These are phyloP conservation scores for Meleagris gallopavo DNA, from an alignment of 2,113 vertebrate genomes.

Conservation along the genomic window DNA sequence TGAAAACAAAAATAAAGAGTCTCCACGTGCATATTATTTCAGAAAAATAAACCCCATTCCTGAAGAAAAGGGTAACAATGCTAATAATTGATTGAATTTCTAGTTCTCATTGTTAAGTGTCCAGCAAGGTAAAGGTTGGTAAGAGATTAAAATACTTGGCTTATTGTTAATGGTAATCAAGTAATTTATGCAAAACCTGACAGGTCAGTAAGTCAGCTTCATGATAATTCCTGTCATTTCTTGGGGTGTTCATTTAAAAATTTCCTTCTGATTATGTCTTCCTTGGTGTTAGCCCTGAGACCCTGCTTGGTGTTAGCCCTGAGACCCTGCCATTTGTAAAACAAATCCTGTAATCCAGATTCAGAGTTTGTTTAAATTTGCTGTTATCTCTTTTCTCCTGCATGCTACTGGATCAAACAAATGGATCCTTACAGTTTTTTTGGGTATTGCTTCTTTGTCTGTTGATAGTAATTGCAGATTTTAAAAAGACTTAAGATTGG, in stretches of 20 bases:
- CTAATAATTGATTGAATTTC: background rate
- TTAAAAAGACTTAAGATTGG: background rate
- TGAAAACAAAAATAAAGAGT: conserved; percentile 2
- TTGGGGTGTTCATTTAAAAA: background rate
- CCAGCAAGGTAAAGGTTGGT: background rate
- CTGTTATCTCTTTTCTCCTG: background rate
- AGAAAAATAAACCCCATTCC: background rate
- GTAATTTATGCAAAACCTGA: background rate
- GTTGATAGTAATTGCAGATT: background rate
- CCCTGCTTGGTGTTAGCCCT: background rate
- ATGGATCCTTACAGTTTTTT: background rate
- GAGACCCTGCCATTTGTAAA: background rate
- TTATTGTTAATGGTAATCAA: background rate
- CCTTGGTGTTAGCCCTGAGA: background rate
- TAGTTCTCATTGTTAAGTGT: background rate
- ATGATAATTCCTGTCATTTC: background rate
- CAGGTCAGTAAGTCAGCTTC: background rate
- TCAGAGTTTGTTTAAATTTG: background rate
- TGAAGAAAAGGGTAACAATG: background rate
- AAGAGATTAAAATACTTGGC: background rate
- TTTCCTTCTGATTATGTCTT: background rate
- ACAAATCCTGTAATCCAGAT: background rate
- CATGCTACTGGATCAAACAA: background rate
- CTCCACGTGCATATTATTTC: background rate
- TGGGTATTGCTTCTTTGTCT: background rate